Evolutionary conservation across 1,140 invertebrate genomes (phyloP).

Genomic region (Melitaea cinxia): DNA sequence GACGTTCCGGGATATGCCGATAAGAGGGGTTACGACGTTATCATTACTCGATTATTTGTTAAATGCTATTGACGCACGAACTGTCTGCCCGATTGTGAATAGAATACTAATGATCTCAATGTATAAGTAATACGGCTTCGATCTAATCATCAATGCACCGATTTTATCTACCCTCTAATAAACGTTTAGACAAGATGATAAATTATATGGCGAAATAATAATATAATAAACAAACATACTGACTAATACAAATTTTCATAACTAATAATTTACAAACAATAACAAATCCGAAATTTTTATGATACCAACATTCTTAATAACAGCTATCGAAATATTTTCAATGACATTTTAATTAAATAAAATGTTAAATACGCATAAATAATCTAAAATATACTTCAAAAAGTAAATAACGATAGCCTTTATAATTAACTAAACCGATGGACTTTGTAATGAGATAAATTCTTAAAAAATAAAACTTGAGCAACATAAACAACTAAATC

Average conservation of each 20-base stretch:
- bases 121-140: constrained; percentile 12
- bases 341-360: too few relatives aligned
- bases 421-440: constrained; percentile 4
- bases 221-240: neutral
- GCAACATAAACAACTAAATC: constrained; percentile 18
- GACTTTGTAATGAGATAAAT: constrained; percentile 20
- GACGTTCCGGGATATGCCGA: constrained; percentile 77
- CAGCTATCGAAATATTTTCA: too few relatives aligned
- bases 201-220: neutral
- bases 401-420: constrained; percentile 11
- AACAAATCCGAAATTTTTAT: too few relatives aligned
- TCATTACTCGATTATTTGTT: constrained; percentile 66
- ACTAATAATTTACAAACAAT: too few relatives aligned
- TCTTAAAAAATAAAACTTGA: constrained; percentile 6
- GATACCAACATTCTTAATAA: too few relatives aligned
- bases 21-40: constrained; percentile 77
- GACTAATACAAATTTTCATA: too few relatives aligned
- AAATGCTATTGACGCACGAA: constrained; percentile 75
- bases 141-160: constrained; percentile 8
- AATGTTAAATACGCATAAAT: too few relatives aligned
- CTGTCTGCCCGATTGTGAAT: constrained; percentile 56
- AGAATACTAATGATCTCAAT: constrained; percentile 28
- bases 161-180: constrained; percentile 22
- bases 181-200: constrained; percentile 7
- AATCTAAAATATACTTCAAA: neutral